Percentiles rank a stretch among this genome's conserved stretches.
Evolutionary conservation across 1,140 invertebrate genomes (phyloP).

Genomic region (Plodia interpunctella): DNA sequence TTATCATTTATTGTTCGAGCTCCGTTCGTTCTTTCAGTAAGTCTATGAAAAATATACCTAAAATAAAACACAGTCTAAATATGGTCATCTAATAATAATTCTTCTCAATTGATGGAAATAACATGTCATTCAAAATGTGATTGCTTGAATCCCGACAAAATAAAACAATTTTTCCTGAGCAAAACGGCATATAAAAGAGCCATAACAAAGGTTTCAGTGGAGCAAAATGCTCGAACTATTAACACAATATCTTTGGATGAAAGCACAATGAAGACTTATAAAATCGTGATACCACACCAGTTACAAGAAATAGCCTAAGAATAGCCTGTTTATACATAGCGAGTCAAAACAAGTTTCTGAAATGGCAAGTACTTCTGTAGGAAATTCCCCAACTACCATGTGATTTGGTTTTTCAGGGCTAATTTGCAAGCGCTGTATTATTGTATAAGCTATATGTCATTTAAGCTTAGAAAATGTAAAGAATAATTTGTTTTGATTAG

Average conservation of each 20-base stretch:
- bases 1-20: too few species aligned
- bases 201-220: constrained; percentile 2
- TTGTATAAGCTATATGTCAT: too few species aligned
- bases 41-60: too few species aligned
- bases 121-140: background rate
- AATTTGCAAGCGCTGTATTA: too few species aligned
- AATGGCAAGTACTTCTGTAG: too few species aligned
- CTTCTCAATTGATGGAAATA: background rate
- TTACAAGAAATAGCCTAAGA: constrained; percentile 26
- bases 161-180: background rate
- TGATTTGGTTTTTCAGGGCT: too few species aligned
- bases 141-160: background rate
- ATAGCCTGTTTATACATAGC: background rate
- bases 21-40: too few species aligned
- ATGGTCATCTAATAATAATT: too few species aligned
- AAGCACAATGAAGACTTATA: constrained; percentile 31
- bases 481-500: too few species aligned
- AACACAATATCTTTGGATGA: constrained; percentile 20
- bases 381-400: too few species aligned
- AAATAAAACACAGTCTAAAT: too few species aligned
- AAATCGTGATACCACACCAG: constrained; percentile 28
- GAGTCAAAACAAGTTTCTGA: background rate
- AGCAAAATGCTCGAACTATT: constrained; percentile 16
- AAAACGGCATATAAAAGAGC: constrained; percentile 2
- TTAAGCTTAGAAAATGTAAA: too few species aligned